Evolutionary conservation across 2,797 vertebrate genomes (phyloP), one percentile per base, ranked within the genome.

Genomic region (Babyrousa celebensis): DNA sequence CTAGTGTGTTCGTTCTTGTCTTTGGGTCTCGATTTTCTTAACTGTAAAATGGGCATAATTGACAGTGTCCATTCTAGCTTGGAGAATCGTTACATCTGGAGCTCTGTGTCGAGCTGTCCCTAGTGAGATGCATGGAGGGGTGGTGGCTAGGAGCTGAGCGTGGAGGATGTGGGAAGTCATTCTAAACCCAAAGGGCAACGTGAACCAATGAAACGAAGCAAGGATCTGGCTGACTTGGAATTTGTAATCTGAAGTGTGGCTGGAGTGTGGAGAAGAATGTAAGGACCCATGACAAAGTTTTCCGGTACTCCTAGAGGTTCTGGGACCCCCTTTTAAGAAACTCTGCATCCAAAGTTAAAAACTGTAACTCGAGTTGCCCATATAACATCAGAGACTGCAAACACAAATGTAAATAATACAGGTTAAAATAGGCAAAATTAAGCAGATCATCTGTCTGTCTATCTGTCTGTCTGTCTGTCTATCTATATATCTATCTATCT

Each of bases 311-410:
- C 36, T 10, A 56, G 48, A 85, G 29, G 12, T 20, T 32, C 40
- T 68, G 56, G 5, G 6, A 32, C 29, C 29, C 5, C 48, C 11
- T 10, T 78, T n/a, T 12, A 10, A 95, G 84, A 89, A 90, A n/a
- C 18, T 80, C 25, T 48, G 9, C 84, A 32, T 54, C 68, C 14
- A 27, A 77, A 62, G 68, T 89, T 91, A 48, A 89, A 75, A 94
- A 5, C 3, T 10, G 6, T 84, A 54, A 68, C 12, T 83, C 62
- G 25, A 60, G 18, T 68, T 77, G 20, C 52, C 60, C 20, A 43
- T 27, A 78, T 86, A 43, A 56, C 52, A 56, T 54, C 16, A 87
- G 77, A 90, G 43, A 62, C 56, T 75, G 1, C 36, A 86, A 92
- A 56, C 43, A 17, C 60, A 79, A 87, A 15, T 71, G 40, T 32